Conservation (phyloP, 2,888 invertebrate species). For the Hybos culiciformis region DNA sequence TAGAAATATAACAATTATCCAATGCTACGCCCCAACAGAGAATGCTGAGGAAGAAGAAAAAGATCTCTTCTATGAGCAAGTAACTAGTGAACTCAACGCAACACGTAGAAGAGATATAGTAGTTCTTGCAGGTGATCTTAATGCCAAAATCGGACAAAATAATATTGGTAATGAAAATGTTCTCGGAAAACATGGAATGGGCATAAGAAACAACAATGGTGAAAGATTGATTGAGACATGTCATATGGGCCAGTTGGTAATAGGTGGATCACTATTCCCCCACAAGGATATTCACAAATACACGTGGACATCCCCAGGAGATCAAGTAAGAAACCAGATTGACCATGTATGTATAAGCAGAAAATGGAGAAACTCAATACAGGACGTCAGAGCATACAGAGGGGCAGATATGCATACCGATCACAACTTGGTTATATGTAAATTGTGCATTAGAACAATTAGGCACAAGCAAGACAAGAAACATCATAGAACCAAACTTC, state of each 20-base stretch:
- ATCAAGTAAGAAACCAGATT: conserved; percentile 1
- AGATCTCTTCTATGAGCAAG: not conserved
- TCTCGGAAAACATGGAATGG: not conserved
- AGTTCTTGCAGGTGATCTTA: not conserved
- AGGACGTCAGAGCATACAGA: not conserved
- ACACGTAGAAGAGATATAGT: not conserved
- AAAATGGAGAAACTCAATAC: not conserved
- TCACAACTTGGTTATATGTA: too few species aligned
- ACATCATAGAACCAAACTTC: too few species aligned
- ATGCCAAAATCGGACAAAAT: not conserved
- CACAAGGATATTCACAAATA: conserved; percentile 5
- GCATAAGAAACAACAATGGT: not conserved
- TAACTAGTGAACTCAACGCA: not conserved
- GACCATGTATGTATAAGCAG: not conserved
- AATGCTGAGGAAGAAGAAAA: not conserved
- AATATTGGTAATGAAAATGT: not conserved
- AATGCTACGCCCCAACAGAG: not conserved
- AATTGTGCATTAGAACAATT: too few species aligned
- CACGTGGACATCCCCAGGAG: conserved; percentile 3
- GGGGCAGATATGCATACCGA: conserved; percentile 2
- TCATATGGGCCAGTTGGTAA: not conserved
- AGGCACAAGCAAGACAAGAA: too few species aligned
- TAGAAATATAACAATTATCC: not conserved
- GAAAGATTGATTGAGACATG: not conserved
- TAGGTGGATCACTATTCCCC: conserved; percentile 1